phyloP scores from a whole-genome alignment of 2,797 vertebrate species.

The Dromococcyx pavoninus region DNA sequence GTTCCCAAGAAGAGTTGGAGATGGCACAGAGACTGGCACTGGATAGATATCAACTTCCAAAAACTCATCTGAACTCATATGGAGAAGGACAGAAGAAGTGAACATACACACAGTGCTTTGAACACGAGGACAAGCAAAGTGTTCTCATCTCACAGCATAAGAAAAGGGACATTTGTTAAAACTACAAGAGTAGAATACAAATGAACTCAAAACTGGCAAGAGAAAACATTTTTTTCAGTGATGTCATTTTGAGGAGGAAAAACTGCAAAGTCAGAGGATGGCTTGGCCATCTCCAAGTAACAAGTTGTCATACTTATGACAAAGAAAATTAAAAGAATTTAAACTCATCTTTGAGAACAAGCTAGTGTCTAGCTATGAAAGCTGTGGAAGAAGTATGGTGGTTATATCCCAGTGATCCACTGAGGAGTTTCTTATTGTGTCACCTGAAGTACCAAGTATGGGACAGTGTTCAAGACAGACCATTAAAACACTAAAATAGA shows the following conservation, averaged over 20 bases:
- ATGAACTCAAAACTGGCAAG: background rate
- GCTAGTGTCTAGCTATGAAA: background rate
- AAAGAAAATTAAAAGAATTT: background rate
- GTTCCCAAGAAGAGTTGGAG: background rate
- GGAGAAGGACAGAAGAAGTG: background rate
- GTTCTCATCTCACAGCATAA: background rate
- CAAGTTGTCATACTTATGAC: background rate
- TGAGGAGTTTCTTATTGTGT: background rate
- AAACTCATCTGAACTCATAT: background rate
- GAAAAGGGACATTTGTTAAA: background rate
- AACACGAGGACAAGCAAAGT: background rate
- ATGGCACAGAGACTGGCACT: background rate
- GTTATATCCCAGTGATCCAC: background rate
- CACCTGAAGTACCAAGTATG: background rate
- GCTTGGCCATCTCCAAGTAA: background rate
- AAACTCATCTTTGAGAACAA: background rate
- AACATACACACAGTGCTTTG: background rate
- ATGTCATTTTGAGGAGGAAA: background rate
- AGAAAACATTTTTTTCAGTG: background rate
- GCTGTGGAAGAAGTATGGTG: background rate
- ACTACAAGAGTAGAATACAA: conserved; percentile 35
- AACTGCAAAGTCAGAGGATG: background rate
- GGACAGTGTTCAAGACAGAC: background rate
- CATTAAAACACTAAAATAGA: background rate
- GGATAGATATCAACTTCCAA: background rate